Conservation (phyloP, 2,797 vertebrate species). For the Poecilia picta region DNA sequence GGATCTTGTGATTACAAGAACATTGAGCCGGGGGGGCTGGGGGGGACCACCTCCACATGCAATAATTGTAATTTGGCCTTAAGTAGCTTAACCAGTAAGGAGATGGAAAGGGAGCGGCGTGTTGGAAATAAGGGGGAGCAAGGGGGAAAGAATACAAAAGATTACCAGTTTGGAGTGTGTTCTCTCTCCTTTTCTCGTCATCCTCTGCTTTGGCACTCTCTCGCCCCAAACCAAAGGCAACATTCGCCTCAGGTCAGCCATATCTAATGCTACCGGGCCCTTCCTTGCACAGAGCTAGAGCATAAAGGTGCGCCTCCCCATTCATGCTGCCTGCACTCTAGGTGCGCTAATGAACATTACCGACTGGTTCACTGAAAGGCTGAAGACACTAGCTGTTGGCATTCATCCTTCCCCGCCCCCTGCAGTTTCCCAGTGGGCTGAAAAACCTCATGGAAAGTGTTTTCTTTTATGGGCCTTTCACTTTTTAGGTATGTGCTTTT, state of each 20-base stretch:
- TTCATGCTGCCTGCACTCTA: slow-evolving; percentile 58
- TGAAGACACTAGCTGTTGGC: slow-evolving; percentile 58
- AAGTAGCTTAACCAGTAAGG: slow-evolving; percentile 75
- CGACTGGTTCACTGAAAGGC: slow-evolving; percentile 74
- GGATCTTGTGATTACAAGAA: slow-evolving; percentile 1
- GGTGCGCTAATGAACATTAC: slow-evolving; percentile 83
- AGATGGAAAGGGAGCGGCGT: slow-evolving; percentile 27
- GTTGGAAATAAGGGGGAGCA: slow-evolving; percentile 72
- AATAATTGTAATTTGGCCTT: slow-evolving; percentile 80
- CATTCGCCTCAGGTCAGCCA: slow-evolving; percentile 83
- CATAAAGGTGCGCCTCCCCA: slow-evolving; percentile 73
- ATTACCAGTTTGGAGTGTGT: slow-evolving; percentile 71
- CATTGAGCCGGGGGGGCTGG: background rate
- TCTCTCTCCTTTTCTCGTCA: slow-evolving; percentile 35
- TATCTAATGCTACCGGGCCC: slow-evolving; percentile 73
- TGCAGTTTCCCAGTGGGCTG: slow-evolving; percentile 38
- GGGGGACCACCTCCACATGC: slow-evolving; percentile 50
- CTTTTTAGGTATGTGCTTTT: slow-evolving; percentile 37
- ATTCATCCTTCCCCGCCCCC: slow-evolving; percentile 32
- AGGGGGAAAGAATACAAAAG: slow-evolving; percentile 76
- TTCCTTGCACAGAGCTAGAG: slow-evolving; percentile 57
- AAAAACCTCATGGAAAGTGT: slow-evolving; percentile 58
- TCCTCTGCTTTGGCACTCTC: slow-evolving; percentile 40
- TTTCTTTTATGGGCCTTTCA: slow-evolving; percentile 48
- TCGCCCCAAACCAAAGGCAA: slow-evolving; percentile 52